phyloP scores from a whole-genome alignment of 2,888 invertebrate species.

The Lasioglossum zephyrum region DNA sequence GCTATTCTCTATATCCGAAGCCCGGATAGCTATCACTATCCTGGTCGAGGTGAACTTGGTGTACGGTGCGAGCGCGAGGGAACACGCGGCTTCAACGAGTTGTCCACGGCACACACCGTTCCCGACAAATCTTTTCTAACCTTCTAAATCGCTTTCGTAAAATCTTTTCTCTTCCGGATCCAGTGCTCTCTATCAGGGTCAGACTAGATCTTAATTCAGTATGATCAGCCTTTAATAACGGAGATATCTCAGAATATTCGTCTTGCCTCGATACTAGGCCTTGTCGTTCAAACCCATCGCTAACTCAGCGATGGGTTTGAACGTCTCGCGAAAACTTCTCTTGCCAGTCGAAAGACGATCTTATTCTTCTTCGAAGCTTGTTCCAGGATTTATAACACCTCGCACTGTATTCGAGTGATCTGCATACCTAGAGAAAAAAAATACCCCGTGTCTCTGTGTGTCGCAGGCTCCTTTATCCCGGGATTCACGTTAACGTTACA shows the following conservation, averaged over 20 bases:
- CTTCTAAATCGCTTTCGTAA: background rate
- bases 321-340: background rate
- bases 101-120: background rate
- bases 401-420: conserved; percentile 60
- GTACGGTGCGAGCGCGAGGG: conserved; percentile 57
- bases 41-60: conserved; percentile 51
- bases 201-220: background rate
- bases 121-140: background rate
- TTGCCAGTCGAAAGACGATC: background rate
- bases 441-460: conserved; percentile 77
- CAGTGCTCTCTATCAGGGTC: background rate
- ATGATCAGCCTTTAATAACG: background rate
- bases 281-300: background rate
- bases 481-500: conserved; percentile 10
- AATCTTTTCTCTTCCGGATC: background rate
- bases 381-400: conserved; percentile 28
- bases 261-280: background rate
- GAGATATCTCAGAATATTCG: background rate
- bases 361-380: background rate
- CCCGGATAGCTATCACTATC: background rate
- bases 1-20: background rate
- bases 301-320: background rate
- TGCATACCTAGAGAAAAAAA: conserved; percentile 75
- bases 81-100: conserved; percentile 22
- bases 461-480: conserved; percentile 71